Base-by-base conservation (phyloP, 2,113 vertebrate genomes). In the Orcinus orca region DNA sequence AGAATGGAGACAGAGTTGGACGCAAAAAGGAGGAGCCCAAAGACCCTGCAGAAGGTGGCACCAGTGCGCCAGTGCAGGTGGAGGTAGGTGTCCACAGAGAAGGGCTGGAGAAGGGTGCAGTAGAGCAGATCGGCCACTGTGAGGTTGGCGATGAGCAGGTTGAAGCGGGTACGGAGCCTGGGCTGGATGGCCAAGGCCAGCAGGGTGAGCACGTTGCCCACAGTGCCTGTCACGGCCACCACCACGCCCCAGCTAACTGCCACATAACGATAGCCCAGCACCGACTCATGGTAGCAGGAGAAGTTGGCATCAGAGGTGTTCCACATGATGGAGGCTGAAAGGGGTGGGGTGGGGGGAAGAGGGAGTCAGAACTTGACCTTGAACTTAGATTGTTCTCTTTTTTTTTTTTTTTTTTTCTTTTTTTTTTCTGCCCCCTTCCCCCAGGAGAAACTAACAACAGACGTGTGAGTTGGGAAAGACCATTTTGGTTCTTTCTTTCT, bases 1-100 rank as follows among this genome's bases (percentile, higher is more conserved):
- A 99, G 98, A 92, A 99, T 99, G 89, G 99, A 99, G 53, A 99
- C 99, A 0, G 99, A 98, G 98, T 99, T 99, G 96, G 99, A 99
- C 79, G 99, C 95, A 96, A 99, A 99, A 82, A 99, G 99, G 44
- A 99, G 98, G 77, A 99, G 95, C 50, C 99, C 99, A 9, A 99
- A 99, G 93, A 98, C 36, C 0, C 98, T 98, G 97, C 99, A 99
- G 98, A 99, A 99, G 8, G 96, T 96, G n/a, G 97, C 67, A 0
- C 99, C 98, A 0, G 97, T 97, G 70, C 99, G 98, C 99, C 99
- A 99, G 68, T 97, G 97, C 62, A 99, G 99, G 97, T 99, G 98
- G 18, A 99, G 98, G 85, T 99, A 99, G 79, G 99, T 99, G 97
- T 99, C 99, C 1, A 99, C 96, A 0, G 99, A 99, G 97, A 99